Percentiles rank a stretch among this genome's conserved stretches.
Conservation (phyloP, 2,113 vertebrate genomes). For the Grammomys dolichurus region DNA sequence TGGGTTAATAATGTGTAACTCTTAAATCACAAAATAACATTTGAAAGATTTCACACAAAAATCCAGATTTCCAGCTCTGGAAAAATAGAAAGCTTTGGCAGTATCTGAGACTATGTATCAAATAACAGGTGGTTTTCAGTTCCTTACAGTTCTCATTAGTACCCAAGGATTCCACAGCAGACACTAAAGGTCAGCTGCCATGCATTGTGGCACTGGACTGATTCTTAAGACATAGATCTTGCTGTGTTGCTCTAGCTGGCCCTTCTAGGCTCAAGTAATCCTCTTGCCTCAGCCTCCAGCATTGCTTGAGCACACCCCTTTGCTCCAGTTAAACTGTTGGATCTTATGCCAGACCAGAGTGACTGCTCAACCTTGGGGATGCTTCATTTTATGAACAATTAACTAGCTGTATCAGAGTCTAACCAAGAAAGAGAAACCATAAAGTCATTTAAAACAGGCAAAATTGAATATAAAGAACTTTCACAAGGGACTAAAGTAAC, state of each 20-base stretch:
- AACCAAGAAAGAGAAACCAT: slow-evolving; percentile 28
- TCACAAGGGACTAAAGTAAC: background rate
- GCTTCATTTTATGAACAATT: slow-evolving; percentile 35
- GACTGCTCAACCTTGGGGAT: slow-evolving; percentile 6
- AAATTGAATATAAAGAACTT: slow-evolving; percentile 38
- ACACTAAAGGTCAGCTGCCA: background rate
- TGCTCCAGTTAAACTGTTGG: background rate
- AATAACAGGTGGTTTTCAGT: background rate
- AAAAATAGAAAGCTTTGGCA: slow-evolving; percentile 28
- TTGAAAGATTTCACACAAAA: slow-evolving; percentile 14
- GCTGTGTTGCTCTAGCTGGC: background rate
- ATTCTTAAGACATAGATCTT: background rate
- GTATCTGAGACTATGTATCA: background rate
- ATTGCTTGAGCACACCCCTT: background rate
- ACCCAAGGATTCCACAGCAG: background rate
- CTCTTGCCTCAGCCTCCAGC: background rate
- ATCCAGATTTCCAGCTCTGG: slow-evolving; percentile 18
- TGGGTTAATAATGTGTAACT: background rate
- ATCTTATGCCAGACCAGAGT: background rate
- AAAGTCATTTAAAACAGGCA: slow-evolving; percentile 34
- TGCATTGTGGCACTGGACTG: background rate
- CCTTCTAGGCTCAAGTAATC: background rate
- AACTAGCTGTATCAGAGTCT: slow-evolving; percentile 15
- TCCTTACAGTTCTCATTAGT: background rate
- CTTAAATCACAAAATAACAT: slow-evolving; percentile 31